Base-by-base conservation (phyloP, 2,113 vertebrate species). In the Theropithecus gelada region DNA sequence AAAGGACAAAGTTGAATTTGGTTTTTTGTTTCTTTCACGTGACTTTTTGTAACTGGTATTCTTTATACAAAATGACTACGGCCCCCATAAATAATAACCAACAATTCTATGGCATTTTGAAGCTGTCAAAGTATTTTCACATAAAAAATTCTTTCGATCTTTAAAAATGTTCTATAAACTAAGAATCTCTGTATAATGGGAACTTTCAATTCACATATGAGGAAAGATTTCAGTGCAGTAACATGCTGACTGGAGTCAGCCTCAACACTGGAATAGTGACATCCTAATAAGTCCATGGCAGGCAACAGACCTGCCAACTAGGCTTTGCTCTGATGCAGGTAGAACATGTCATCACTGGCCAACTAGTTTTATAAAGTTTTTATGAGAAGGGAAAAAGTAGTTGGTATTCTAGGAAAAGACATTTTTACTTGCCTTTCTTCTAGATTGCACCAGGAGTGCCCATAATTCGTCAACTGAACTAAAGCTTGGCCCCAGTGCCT, bases 131-230 rank as follows among this genome's bases (percentile, higher is more conserved):
- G 27, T 52, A 40, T 70, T 76, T 90, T 93, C 43, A 66, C 5
- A 38, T n/a, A 52, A 0, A 85, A 80, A 82, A 66, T 2, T 35
- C 40, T 32, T 70, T 59, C 80, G 35, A 88, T 87, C 57, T 85
- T 90, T 85, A 96, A 95, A 64, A 66, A 76, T 35, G 55, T 91
- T 72, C 43, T 78, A 17, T 79, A 88, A 73, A 92, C 22, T 32
- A 86, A 57, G 22, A 76, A 40, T 0, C 11, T 6, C 6, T 64
- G 16, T 35, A 43, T 57, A 75, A 61, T 6, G 88, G 38, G 40
- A 57, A 9, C 4, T 61, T 90, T 78, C 6, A n/a, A 20, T 50
- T 79, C 17, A 55, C 16, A 30, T 27, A 23, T 64, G 61, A 87
- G 55, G 27, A 79, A 72, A 43, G 22, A n/a, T 73, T 43, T 73